phyloP scores from a whole-genome alignment of 2,888 invertebrate genomes.

The Lissonota sp. region DNA sequence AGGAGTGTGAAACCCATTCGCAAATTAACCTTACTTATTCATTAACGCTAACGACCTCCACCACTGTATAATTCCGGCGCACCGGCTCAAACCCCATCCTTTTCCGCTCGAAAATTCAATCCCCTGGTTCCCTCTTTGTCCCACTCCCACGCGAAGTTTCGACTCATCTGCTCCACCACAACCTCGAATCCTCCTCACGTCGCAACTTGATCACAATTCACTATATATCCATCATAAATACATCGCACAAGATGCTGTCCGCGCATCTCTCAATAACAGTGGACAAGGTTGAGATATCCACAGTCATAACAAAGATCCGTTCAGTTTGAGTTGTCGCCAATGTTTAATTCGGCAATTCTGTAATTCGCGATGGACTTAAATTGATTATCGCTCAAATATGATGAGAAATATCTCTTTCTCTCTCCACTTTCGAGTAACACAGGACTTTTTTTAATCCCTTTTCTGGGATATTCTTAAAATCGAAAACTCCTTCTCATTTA shows the following conservation, averaged over 20 bases:
- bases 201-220: constrained; percentile 27
- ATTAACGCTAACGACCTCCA: constrained; percentile 79
- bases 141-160: constrained; percentile 9
- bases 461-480: no score
- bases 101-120: constrained; percentile 29
- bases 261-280: no score
- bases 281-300: no score
- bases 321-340: no score
- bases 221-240: no score
- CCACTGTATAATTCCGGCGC: constrained; percentile 64
- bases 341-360: background rate
- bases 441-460: no score
- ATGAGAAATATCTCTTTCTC: background rate
- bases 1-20: constrained; percentile 79
- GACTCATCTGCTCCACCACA: constrained; percentile 29
- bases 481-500: background rate
- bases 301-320: no score
- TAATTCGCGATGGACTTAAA: background rate
- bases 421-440: no score
- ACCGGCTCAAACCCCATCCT: constrained; percentile 41
- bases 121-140: constrained; percentile 10
- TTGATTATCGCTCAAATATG: background rate
- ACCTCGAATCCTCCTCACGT: constrained; percentile 28
- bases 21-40: constrained; percentile 82
- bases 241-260: no score